Evolutionary conservation across 2,888 invertebrate species (phyloP), one percentile per base, ranked within the genome.

Genomic region (Cremastinae sp.): DNA sequence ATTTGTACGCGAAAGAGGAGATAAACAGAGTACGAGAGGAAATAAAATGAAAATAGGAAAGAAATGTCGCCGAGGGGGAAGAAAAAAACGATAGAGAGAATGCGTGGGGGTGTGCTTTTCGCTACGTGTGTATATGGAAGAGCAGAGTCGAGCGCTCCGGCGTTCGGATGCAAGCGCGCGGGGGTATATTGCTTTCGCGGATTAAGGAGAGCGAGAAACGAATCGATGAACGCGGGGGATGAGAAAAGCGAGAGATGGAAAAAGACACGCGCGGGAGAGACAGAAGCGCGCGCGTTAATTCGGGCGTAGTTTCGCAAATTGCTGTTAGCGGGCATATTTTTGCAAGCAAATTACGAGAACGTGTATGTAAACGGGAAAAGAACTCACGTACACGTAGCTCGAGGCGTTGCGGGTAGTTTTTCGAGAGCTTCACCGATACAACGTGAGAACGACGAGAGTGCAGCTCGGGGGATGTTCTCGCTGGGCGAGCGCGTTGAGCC

Each of bases 241-340:
- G 79, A 73, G 38, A 10, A 4, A 4, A 18, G 38, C 14, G 18
- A 10, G 36, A 9, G 36, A 14, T 1, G 75, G 79, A 73, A 61
- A 58, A 36, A 78, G 79, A 73, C 56, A 45, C 38, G 22, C 81
- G 77, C 76, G 72, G 72, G 75, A 51, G 54, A 61, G 68, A 58
- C n/a, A n/a, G n/a, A n/a, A n/a, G n/a, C n/a, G n/a, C n/a, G n/a
- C 78, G 75, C 80, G 84, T 85, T 84, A 84, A 86, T 87, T 85
- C 84, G 81, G 74, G 78, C 77, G 78, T 81, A 84, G 81, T 83
- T 83, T 81, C 81, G 81, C 80, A 84, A 84, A 85, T 84, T 84
- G 83, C 83, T 82, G 82, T 82, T 83, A 83, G 84, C 80, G 78
- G 78, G 62, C 78, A 82, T 87, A 87, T 87, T 87, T 88, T 87